A percentile compares a stretch with the other conserved stretches of the same genome.
These are phyloP conservation scores for Drosophila neotestacea DNA, from an alignment of 2,888 invertebrate species.

Conservation along the genomic window DNA sequence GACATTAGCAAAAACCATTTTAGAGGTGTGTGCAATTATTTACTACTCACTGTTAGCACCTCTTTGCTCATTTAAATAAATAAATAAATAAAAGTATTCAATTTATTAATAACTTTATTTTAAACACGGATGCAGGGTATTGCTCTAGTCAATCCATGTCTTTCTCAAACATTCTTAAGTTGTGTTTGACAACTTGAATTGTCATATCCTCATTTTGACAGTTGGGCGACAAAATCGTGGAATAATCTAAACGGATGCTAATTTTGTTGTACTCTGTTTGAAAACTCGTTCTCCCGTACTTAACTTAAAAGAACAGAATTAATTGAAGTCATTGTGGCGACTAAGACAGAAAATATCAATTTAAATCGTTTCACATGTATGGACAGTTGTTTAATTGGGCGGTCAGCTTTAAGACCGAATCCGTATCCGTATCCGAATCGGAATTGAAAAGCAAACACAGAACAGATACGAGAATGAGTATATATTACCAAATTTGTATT, in stretches of 20 bases:
- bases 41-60: too few relatives aligned
- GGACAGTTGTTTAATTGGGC: conserved; percentile 39
- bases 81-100: too few relatives aligned
- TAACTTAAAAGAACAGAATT: conserved; percentile 4
- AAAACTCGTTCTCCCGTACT: conserved; percentile 7
- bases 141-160: not conserved
- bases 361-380: conserved; percentile 31
- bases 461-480: conserved; percentile 7
- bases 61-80: too few relatives aligned
- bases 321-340: conserved; percentile 6
- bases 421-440: conserved; percentile 7
- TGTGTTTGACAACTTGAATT: not conserved
- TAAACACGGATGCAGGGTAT: not conserved
- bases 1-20: not conserved
- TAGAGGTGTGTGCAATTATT: not conserved
- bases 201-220: conserved; percentile 18
- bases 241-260: conserved; percentile 24
- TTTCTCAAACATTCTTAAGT: not conserved
- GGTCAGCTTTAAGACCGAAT: conserved; percentile 14
- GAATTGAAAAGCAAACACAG: conserved; percentile 3
- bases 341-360: conserved; percentile 24
- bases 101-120: not conserved
- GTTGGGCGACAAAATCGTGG: conserved; percentile 19
- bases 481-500: conserved; percentile 44
- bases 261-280: conserved; percentile 1